phyloP scores from a whole-genome alignment of 2,888 invertebrate genomes.

The Chorisops tibialis region DNA sequence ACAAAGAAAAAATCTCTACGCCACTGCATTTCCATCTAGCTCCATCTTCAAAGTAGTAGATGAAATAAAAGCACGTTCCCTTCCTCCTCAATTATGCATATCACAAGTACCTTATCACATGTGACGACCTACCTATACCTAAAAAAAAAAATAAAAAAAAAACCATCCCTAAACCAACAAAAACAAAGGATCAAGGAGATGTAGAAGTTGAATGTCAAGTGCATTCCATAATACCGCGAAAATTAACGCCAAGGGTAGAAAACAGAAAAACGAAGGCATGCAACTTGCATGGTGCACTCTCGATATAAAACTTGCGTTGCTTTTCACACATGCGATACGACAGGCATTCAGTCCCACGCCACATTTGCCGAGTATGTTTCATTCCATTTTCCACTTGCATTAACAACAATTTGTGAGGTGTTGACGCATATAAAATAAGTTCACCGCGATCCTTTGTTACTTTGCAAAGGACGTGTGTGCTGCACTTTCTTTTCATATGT shows the following conservation, averaged over 20 bases:
- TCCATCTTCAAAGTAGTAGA: too few species aligned
- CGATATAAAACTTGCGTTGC: not conserved
- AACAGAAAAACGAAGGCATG: not conserved
- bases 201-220: conserved; percentile 17
- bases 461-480: not conserved
- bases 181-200: conserved; percentile 13
- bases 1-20: too few species aligned
- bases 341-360: not conserved
- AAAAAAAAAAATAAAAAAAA: too few species aligned
- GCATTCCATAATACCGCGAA: not conserved
- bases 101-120: too few species aligned
- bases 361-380: conserved; percentile 6
- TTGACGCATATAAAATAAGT: conserved; percentile 30
- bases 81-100: too few species aligned
- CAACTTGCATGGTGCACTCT: not conserved
- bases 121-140: too few species aligned
- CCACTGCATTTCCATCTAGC: too few species aligned
- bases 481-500: not conserved
- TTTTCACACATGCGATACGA: not conserved
- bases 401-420: conserved; percentile 33
- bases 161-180: not conserved
- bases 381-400: conserved; percentile 31
- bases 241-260: not conserved
- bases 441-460: conserved; percentile 20
- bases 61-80: too few species aligned